These are phyloP conservation scores for Pollenia labialis DNA, from an alignment of 2,888 invertebrate genomes.

Conservation along the genomic window DNA sequence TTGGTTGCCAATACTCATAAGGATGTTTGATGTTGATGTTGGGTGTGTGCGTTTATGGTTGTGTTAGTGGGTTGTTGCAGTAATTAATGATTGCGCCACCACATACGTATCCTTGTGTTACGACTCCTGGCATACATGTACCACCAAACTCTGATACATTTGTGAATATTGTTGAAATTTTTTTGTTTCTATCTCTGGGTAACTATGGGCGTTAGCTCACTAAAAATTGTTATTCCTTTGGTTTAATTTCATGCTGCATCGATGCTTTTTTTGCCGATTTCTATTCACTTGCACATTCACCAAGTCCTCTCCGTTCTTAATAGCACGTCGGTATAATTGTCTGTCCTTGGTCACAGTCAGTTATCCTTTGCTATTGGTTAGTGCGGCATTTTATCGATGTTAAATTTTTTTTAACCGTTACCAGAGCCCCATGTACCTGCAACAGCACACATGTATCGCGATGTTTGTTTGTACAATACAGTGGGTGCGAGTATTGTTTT, in stretches of 20 bases:
- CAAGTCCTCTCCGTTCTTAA: constrained; percentile 18
- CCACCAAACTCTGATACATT: background rate
- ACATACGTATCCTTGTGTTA: background rate
- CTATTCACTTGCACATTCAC: constrained; percentile 68
- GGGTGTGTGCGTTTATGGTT: constrained; percentile 7
- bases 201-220: constrained; percentile 72
- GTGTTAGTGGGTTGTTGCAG: constrained; percentile 67
- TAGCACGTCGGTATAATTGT: constrained; percentile 42
- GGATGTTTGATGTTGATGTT: constrained; percentile 8
- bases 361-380: constrained; percentile 75
- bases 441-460: constrained; percentile 36
- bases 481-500: constrained; percentile 64
- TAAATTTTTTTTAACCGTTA: constrained; percentile 56
- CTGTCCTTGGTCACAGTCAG: constrained; percentile 66
- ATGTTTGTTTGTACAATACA: constrained; percentile 9
- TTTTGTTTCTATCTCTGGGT: constrained; percentile 38
- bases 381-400: constrained; percentile 75
- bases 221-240: constrained; percentile 36
- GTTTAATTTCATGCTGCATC: constrained; percentile 69
- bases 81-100: constrained; percentile 72
- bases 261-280: constrained; percentile 65
- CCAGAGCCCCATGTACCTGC: background rate
- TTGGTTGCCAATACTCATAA: constrained; percentile 55
- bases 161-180: background rate
- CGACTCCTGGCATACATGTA: constrained; percentile 5